Evolutionary conservation across 2,888 invertebrate genomes (phyloP).

Genomic region (Ecliptopera silaceata): DNA sequence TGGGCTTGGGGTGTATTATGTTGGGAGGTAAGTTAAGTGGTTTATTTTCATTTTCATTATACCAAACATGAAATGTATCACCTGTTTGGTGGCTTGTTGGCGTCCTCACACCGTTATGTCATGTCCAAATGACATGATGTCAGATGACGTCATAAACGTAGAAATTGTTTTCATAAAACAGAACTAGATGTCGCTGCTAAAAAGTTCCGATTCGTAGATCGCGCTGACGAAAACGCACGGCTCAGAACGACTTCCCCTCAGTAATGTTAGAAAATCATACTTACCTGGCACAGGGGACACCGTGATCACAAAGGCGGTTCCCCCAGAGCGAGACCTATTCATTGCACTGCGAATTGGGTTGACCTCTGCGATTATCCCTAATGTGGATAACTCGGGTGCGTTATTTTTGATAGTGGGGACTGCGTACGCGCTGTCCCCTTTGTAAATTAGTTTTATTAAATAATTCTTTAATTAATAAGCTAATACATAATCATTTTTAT

Average conservation of each 20-base stretch:
- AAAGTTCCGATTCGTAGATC: constrained; percentile 10
- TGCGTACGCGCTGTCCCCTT: constrained; percentile 19
- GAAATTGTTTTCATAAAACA: neutral
- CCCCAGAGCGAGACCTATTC: too few relatives aligned
- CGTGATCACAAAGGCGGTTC: too few relatives aligned
- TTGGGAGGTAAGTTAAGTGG: constrained; percentile 88
- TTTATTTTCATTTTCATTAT: neutral
- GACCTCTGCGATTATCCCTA: too few relatives aligned
- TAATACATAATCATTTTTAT: too few relatives aligned
- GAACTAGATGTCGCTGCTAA: constrained; percentile 14
- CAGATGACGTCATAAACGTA: too few relatives aligned
- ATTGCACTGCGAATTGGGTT: too few relatives aligned
- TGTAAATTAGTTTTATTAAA: too few relatives aligned
- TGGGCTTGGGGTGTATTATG: constrained; percentile 97
- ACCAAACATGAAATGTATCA: neutral
- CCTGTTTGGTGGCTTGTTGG: too few relatives aligned
- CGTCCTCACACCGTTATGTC: too few relatives aligned
- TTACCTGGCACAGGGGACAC: too few relatives aligned
- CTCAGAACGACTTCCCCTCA: neutral
- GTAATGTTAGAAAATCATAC: constrained; percentile 1
- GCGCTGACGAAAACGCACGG: constrained; percentile 21
- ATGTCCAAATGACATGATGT: constrained; percentile 4
- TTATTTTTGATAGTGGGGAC: constrained; percentile 14
- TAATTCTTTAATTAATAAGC: too few relatives aligned
- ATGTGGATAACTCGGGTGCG: too few relatives aligned